These are phyloP conservation scores for Gerris buenoi DNA, from an alignment of 1,140 invertebrate genomes.

Conservation along the genomic window DNA sequence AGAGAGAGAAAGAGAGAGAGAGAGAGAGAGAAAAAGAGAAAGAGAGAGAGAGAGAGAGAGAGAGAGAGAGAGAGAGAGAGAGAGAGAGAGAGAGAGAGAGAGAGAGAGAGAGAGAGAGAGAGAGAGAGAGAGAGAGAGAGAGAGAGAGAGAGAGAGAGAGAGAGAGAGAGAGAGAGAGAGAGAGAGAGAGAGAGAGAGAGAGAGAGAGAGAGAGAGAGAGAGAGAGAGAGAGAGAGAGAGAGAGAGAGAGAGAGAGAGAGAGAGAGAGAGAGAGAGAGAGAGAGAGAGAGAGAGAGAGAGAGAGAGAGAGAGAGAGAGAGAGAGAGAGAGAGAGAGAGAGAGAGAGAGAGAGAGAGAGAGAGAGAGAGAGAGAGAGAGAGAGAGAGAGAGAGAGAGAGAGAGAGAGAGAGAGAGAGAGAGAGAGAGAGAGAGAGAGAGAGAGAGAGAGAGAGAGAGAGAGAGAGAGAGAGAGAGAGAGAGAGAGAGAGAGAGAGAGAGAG, in stretches of 20 bases:
- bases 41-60: too few relatives aligned
- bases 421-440: too few relatives aligned
- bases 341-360: conserved; percentile 3
- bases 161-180: conserved; percentile 15
- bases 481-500: too few relatives aligned
- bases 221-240: conserved; percentile 7
- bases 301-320: conserved; percentile 4
- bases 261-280: conserved; percentile 7
- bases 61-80: conserved; percentile 20
- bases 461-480: too few relatives aligned
- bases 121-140: conserved; percentile 12
- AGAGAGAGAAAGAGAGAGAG: too few relatives aligned
- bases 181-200: conserved; percentile 7
- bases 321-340: conserved; percentile 9
- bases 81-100: conserved; percentile 12
- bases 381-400: too few relatives aligned
- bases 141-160: conserved; percentile 13
- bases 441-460: too few relatives aligned
- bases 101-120: conserved; percentile 11
- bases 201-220: conserved; percentile 9
- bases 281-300: background rate
- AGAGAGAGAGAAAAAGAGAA: too few relatives aligned
- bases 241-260: conserved; percentile 13
- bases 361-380: background rate
- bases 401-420: too few relatives aligned